Base-by-base conservation (phyloP, 1,140 invertebrate species). In the Drosophila lowei region DNA sequence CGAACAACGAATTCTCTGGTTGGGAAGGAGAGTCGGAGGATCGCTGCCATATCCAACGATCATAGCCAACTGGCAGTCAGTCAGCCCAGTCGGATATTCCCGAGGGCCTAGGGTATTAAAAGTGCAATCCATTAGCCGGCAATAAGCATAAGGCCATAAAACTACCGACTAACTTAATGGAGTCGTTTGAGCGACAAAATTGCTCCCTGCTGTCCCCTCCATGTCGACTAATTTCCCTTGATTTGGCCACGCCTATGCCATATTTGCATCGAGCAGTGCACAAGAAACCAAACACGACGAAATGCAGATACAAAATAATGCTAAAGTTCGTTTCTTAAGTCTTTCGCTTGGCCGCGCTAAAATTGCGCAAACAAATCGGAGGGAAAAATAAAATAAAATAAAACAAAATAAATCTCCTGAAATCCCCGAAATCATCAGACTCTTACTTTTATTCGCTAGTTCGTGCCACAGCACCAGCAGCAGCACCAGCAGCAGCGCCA, bases 291-390 rank as follows among this genome's bases (percentile, higher is more conserved):
- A 50, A 28, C 16, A 16, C 30, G 56, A 15, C 8, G 25, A 38
- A 30, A 30, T 9, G 3, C 8, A 30, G 30, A 3, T 30, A 30
- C 8, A 30, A 30, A 83, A 75, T 53, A 64, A 65, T 80, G 67
- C 49, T 74, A 66, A 85, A 80, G 81, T 85, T 85, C 70, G 81
- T 85, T 80, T 86, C 81, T 34, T 75, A 85, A 77, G 77, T 86
- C 81, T 72, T 86, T 85, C 59, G 77, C 77, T 86, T 77, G 64
- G 53, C 55, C 60, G 67, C 46, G 50, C 59, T 25, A 54, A 72
- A 71, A 44, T 85, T 85, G 72, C 68, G 65, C 77, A 79, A 84
- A 64, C 55, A 57, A 34, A 11, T 2, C 21, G 7, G 48, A 46
- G 58, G 47, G 44, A 56, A 67, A 43, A 59, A 52, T 62, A 62